phyloP scores from a whole-genome alignment of 2,888 invertebrate species.

The Nipponacmea schrenckii region DNA sequence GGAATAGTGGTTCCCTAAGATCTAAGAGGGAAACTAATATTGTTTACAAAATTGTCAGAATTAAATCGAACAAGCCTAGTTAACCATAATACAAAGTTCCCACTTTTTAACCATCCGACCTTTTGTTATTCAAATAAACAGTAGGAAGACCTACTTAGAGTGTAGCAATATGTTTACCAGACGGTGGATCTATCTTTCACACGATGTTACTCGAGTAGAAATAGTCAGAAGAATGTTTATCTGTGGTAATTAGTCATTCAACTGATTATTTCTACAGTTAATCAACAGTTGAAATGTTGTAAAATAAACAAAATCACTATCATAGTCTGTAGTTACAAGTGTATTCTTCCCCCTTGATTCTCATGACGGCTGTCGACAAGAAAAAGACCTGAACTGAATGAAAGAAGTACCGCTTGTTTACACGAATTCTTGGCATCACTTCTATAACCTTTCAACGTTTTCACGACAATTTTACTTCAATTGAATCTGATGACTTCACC shows the following conservation, averaged over 20 bases:
- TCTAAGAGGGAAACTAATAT: no score
- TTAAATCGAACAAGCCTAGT: not conserved
- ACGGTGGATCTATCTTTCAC: not conserved
- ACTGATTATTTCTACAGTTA: conserved; percentile 2
- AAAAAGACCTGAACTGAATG: not conserved
- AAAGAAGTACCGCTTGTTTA: not conserved
- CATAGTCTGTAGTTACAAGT: conserved; percentile 4
- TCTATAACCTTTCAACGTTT: not conserved
- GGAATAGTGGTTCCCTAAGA: no score
- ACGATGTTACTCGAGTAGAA: not conserved
- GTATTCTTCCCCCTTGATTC: not conserved
- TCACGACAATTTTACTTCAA: not conserved
- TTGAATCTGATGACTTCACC: not conserved
- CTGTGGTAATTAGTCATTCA: conserved; percentile 6
- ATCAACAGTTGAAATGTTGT: conserved; percentile 2
- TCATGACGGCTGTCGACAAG: not conserved
- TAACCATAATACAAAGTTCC: not conserved
- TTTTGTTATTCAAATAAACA: conserved; percentile 6
- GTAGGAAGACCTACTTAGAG: not conserved
- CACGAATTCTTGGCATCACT: conserved; percentile 2
- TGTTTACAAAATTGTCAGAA: conserved; percentile 1
- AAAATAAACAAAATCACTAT: conserved; percentile 6
- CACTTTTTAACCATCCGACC: not conserved
- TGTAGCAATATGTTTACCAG: not conserved
- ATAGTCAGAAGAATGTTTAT: not conserved